A percentile compares a stretch with the other conserved stretches of the same genome.
These are phyloP conservation scores for Carassius carassius DNA, from an alignment of 2,113 vertebrate genomes.

Conservation along the genomic window DNA sequence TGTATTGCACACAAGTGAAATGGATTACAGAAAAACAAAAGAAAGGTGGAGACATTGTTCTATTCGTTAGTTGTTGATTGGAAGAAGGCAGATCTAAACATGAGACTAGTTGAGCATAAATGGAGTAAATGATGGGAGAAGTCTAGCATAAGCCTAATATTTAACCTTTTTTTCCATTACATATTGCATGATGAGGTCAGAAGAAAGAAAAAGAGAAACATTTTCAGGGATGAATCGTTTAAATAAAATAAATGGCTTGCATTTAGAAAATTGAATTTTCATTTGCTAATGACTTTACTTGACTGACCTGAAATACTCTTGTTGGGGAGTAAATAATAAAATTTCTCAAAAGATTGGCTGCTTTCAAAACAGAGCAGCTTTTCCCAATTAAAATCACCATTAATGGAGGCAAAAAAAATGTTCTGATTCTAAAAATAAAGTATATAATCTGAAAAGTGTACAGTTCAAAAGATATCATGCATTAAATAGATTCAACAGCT, in stretches of 20 bases:
- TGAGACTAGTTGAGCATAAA: background rate
- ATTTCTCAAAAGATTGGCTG: background rate
- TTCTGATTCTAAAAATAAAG: background rate
- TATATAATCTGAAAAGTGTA: background rate
- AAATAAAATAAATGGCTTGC: background rate
- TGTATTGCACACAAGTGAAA: background rate
- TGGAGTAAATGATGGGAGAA: background rate
- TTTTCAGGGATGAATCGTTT: background rate
- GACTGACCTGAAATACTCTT: background rate
- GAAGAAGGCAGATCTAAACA: background rate
- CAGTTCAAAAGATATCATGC: background rate
- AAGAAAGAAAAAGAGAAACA: background rate
- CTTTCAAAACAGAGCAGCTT: background rate
- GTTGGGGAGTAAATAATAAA: background rate
- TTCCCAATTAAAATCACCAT: background rate
- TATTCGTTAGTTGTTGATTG: background rate
- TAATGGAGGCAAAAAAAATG: background rate
- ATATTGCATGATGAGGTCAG: background rate
- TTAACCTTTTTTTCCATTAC: background rate
- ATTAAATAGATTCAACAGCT: background rate
- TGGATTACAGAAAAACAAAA: background rate
- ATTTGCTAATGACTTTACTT: background rate
- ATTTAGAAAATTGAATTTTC: background rate
- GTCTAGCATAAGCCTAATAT: background rate
- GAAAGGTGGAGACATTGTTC: background rate